These are phyloP conservation scores for Hybos culiciformis DNA, from an alignment of 2,888 invertebrate genomes.

Conservation along the genomic window DNA sequence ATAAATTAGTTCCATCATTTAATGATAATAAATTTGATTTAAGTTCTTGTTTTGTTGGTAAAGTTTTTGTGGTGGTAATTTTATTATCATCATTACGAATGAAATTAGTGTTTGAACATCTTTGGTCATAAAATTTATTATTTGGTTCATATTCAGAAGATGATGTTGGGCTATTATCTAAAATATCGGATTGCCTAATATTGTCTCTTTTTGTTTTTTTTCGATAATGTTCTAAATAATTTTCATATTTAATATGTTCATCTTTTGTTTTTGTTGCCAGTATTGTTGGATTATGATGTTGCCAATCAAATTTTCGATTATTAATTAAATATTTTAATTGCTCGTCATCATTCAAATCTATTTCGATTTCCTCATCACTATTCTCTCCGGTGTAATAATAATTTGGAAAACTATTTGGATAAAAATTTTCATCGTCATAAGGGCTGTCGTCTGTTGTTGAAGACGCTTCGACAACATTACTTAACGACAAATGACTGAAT, in stretches of 20 bases:
- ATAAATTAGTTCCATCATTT: too few relatives aligned
- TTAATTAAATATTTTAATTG: too few relatives aligned
- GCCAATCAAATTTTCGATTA: conserved; percentile 21
- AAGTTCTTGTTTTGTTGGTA: too few relatives aligned
- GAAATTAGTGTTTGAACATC: too few relatives aligned
- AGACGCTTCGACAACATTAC: background rate
- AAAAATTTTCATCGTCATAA: conserved; percentile 12
- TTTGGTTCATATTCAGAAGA: background rate
- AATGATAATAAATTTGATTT: too few relatives aligned
- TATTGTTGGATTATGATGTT: conserved; percentile 12
- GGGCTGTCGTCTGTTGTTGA: conserved; percentile 1
- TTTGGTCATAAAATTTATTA: background rate
- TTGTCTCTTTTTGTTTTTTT: conserved; percentile 11
- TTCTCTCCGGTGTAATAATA: background rate
- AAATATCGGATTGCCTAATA: background rate
- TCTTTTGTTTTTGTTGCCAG: conserved; percentile 12
- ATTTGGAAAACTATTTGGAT: background rate
- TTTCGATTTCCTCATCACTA: background rate
- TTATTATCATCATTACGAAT: too few relatives aligned
- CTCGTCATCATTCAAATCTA: background rate
- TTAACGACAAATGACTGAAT: conserved; percentile 10
- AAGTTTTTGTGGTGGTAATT: too few relatives aligned
- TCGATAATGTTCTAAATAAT: conserved; percentile 30
- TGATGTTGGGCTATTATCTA: background rate
- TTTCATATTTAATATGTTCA: conserved; percentile 21